These are phyloP conservation scores for Ornithoptera alexandrae DNA, from an alignment of 2,888 invertebrate genomes.

Conservation along the genomic window DNA sequence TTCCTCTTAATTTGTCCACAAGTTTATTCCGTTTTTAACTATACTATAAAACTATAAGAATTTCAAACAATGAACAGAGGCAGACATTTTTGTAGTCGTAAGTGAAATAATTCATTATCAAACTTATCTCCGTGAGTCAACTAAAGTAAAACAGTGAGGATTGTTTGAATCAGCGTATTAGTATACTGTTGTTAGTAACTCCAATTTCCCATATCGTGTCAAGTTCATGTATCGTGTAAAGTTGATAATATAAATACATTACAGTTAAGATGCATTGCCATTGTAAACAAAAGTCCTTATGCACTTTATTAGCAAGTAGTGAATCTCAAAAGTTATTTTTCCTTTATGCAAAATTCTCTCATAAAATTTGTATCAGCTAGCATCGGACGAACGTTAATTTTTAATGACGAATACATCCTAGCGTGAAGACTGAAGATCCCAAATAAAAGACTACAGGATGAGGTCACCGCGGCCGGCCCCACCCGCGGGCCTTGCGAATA, in stretches of 20 bases:
- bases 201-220: too few relatives aligned
- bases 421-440: constrained; percentile 20
- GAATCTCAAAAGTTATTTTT: constrained; percentile 1
- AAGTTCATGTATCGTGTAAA: too few relatives aligned
- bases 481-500: constrained; percentile 55
- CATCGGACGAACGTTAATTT: constrained; percentile 21
- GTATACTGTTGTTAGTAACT: not conserved
- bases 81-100: not conserved
- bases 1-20: too few relatives aligned
- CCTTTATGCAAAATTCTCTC: constrained; percentile 5
- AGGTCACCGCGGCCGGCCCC: constrained; percentile 60
- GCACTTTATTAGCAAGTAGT: constrained; percentile 2
- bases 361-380: constrained; percentile 8
- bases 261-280: not conserved
- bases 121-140: not conserved
- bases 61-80: too few relatives aligned
- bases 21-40: too few relatives aligned
- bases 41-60: too few relatives aligned
- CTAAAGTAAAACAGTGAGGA: not conserved
- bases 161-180: not conserved
- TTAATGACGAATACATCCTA: constrained; percentile 24
- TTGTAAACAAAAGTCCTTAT: not conserved
- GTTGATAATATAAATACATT: too few relatives aligned
- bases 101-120: not conserved
- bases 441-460: constrained; percentile 45